Percentiles rank a stretch among this genome's conserved stretches.
Evolutionary conservation across 2,888 invertebrate species (phyloP).

Genomic region (Lepidonotus clava): DNA sequence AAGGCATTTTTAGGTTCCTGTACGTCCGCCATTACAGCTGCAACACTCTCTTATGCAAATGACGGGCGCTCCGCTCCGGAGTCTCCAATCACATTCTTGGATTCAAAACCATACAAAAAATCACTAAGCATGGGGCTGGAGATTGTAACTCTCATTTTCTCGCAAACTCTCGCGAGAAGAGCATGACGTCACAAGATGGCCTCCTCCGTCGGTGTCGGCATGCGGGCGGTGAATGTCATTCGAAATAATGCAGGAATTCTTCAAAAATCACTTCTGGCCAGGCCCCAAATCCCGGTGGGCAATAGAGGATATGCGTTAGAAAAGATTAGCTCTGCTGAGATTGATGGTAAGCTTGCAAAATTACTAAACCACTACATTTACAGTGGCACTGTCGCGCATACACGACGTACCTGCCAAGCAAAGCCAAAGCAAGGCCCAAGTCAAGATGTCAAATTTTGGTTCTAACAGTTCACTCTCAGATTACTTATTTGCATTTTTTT

Average conservation of each 20-base stretch:
- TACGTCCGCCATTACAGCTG: slow-evolving; percentile 62
- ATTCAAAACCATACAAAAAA: not conserved
- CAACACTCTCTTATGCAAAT: slow-evolving; percentile 57
- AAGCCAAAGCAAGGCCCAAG: too few relatives aligned
- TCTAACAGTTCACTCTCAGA: too few relatives aligned
- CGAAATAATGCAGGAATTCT: slow-evolving; percentile 12
- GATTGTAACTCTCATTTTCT: too few relatives aligned
- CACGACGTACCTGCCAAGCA: too few relatives aligned
- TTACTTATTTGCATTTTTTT: too few relatives aligned
- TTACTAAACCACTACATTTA: too few relatives aligned
- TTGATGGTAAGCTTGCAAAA: not conserved
- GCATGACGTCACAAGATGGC: slow-evolving; percentile 44
- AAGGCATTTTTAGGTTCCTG: slow-evolving; percentile 73
- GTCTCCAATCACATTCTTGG: not conserved
- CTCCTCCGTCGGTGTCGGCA: not conserved
- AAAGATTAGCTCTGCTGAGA: slow-evolving; percentile 2
- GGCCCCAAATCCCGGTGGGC: not conserved
- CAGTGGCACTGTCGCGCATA: too few relatives aligned
- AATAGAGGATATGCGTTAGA: slow-evolving; percentile 21
- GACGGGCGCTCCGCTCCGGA: not conserved
- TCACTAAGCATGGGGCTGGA: too few relatives aligned
- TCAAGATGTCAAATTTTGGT: too few relatives aligned
- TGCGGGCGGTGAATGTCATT: slow-evolving; percentile 42
- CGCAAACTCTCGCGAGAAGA: slow-evolving; percentile 33
- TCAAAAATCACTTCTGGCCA: not conserved